Percentiles rank a stretch among this genome's conserved stretches.
Evolutionary conservation across 2,797 vertebrate genomes (phyloP).

Genomic region (Typhlichthys subterraneus): DNA sequence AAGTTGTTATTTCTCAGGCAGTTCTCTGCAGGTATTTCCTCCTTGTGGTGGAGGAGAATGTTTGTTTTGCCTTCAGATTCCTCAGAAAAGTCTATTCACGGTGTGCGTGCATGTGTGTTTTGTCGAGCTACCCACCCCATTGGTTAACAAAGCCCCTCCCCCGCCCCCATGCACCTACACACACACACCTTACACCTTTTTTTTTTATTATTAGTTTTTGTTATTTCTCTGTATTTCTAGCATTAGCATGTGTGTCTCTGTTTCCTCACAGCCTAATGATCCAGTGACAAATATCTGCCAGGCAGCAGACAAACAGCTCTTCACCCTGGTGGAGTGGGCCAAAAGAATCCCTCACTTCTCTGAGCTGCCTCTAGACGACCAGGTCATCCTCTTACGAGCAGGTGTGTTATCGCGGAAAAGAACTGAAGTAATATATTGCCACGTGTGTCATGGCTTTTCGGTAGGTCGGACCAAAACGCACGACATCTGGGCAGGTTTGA

Average conservation of each 20-base stretch:
- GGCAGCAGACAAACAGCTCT: slow-evolving; percentile 95
- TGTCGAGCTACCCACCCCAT: too few relatives aligned
- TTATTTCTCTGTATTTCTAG: slow-evolving; percentile 8
- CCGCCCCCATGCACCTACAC: too few relatives aligned
- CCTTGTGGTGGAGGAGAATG: slow-evolving; percentile 59
- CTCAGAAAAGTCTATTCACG: slow-evolving; percentile 62
- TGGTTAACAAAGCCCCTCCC: too few relatives aligned
- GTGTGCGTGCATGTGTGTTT: slow-evolving; percentile 14
- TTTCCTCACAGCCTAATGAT: slow-evolving; percentile 84
- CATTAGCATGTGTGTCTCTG: slow-evolving; percentile 18
- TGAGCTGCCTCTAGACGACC: slow-evolving; percentile 91
- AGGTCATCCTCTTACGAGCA: slow-evolving; percentile 96
- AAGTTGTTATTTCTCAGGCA: slow-evolving; percentile 54
- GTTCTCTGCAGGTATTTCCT: slow-evolving; percentile 79
- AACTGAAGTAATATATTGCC: not conserved
- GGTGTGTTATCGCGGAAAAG: slow-evolving; percentile 68
- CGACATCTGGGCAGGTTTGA: too few relatives aligned
- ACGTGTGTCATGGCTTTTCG: too few relatives aligned
- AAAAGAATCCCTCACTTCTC: slow-evolving; percentile 97
- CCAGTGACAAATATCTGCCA: slow-evolving; percentile 98
- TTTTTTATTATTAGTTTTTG: not conserved
- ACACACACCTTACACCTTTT: not conserved
- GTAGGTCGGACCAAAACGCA: too few relatives aligned
- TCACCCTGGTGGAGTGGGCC: slow-evolving; percentile 96
- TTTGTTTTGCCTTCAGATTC: slow-evolving; percentile 73